A percentile compares a stretch with the other conserved stretches of the same genome.
Evolutionary conservation across 2,888 invertebrate genomes (phyloP).

Genomic region (Apodemia zela): DNA sequence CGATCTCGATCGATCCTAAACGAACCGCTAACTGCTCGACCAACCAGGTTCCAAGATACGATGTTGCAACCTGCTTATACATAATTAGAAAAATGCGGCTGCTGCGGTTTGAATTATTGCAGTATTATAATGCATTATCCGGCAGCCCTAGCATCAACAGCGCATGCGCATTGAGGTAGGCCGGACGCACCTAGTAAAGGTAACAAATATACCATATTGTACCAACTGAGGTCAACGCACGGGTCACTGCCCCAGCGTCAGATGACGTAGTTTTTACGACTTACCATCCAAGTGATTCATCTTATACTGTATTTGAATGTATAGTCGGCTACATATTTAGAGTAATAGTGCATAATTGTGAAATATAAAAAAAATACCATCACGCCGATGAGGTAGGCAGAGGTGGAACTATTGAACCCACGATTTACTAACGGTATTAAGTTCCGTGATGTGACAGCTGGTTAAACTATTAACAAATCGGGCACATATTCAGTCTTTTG

Average conservation of each 20-base stretch:
- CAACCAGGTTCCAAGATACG: too few relatives aligned
- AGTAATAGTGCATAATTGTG: not conserved
- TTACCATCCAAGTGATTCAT: slow-evolving; percentile 35
- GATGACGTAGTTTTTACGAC: slow-evolving; percentile 48
- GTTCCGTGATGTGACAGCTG: too few relatives aligned
- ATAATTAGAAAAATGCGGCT: too few relatives aligned
- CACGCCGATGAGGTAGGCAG: too few relatives aligned
- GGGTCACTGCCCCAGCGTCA: slow-evolving; percentile 50
- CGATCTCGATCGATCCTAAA: too few relatives aligned
- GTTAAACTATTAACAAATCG: too few relatives aligned
- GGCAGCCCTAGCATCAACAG: slow-evolving; percentile 22
- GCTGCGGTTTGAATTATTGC: not conserved
- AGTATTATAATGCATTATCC: not conserved
- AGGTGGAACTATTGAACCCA: not conserved
- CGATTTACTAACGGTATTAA: not conserved
- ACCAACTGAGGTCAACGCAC: slow-evolving; percentile 46
- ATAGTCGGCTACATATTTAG: slow-evolving; percentile 14
- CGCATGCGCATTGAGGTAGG: slow-evolving; percentile 52
- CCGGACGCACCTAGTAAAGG: slow-evolving; percentile 41
- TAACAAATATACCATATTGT: slow-evolving; percentile 32
- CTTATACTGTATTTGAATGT: slow-evolving; percentile 21
- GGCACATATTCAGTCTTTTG: too few relatives aligned
- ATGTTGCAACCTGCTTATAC: too few relatives aligned
- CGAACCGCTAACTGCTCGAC: too few relatives aligned
- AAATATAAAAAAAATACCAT: too few relatives aligned